These are phyloP conservation scores for Mamestra brassicae DNA, from an alignment of 2,888 invertebrate species.

Conservation along the genomic window DNA sequence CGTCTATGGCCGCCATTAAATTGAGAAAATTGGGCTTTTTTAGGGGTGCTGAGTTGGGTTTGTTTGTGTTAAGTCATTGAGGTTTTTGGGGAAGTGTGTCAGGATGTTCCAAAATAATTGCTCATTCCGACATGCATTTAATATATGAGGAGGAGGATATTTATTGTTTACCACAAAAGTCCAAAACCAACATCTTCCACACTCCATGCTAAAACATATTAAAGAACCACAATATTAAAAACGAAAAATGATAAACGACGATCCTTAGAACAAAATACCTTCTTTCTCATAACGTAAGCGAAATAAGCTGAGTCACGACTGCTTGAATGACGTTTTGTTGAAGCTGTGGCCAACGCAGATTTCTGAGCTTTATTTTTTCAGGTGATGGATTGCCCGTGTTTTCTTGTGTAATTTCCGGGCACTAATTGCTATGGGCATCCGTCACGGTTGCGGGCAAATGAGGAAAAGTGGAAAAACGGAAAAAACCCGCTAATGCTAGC, in stretches of 20 bases:
- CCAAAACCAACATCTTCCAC: neutral
- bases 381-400: conserved; percentile 89
- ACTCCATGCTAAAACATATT: neutral
- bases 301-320: conserved; percentile 60
- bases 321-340: conserved; percentile 75
- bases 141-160: neutral
- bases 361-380: conserved; percentile 86
- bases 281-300: conserved; percentile 48
- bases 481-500: conserved; percentile 71
- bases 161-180: neutral
- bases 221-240: conserved; percentile 28
- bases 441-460: conserved; percentile 82
- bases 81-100: conserved; percentile 27
- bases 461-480: conserved; percentile 75
- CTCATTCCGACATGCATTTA: too few relatives aligned
- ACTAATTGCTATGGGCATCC: conserved; percentile 89
- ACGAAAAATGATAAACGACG: conserved; percentile 49
- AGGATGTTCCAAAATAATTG: neutral
- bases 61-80: conserved; percentile 43
- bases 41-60: conserved; percentile 2
- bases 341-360: conserved; percentile 82
- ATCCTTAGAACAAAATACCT: conserved; percentile 46
- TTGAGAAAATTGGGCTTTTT: conserved; percentile 65
- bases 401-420: conserved; percentile 90
- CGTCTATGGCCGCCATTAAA: conserved; percentile 75